A percentile compares a stretch with the other conserved stretches of the same genome.
Evolutionary conservation across 2,888 invertebrate genomes (phyloP).

Genomic region (Leptogaster cylindrica): DNA sequence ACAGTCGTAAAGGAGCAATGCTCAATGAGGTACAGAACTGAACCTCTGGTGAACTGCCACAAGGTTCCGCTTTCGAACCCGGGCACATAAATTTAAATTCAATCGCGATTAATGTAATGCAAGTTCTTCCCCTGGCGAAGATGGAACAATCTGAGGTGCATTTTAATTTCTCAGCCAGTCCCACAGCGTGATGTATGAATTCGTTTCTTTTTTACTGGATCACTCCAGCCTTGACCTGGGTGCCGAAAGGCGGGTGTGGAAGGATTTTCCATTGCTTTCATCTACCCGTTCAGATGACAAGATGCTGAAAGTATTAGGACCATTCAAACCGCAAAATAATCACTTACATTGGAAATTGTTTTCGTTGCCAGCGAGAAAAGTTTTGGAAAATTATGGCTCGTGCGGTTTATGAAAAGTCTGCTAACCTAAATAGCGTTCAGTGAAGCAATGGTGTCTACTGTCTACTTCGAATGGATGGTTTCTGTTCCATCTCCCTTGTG

Average conservation of each 20-base stretch:
- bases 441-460: slow-evolving; percentile 16
- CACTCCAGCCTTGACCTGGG: background rate
- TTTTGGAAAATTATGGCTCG: slow-evolving; percentile 32
- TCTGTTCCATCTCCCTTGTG: background rate
- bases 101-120: slow-evolving; percentile 39
- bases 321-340: slow-evolving; percentile 32
- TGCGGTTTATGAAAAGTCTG: slow-evolving; percentile 30
- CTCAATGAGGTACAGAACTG: slow-evolving; percentile 14
- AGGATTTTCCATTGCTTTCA: slow-evolving; percentile 9
- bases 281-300: background rate
- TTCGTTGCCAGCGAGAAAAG: slow-evolving; percentile 26
- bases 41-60: slow-evolving; percentile 3
- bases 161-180: slow-evolving; percentile 27
- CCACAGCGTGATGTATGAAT: slow-evolving; percentile 18
- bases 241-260: slow-evolving; percentile 5
- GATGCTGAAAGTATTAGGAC: background rate
- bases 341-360: slow-evolving; percentile 35
- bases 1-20: slow-evolving; percentile 25
- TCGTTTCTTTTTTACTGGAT: background rate
- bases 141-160: slow-evolving; percentile 20
- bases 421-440: slow-evolving; percentile 35
- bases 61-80: slow-evolving; percentile 12
- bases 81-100: slow-evolving; percentile 32
- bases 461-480: background rate
- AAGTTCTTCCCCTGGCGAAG: background rate